These are phyloP conservation scores for Nansenia antarctica DNA, from an alignment of 2,113 vertebrate species.

Conservation along the genomic window DNA sequence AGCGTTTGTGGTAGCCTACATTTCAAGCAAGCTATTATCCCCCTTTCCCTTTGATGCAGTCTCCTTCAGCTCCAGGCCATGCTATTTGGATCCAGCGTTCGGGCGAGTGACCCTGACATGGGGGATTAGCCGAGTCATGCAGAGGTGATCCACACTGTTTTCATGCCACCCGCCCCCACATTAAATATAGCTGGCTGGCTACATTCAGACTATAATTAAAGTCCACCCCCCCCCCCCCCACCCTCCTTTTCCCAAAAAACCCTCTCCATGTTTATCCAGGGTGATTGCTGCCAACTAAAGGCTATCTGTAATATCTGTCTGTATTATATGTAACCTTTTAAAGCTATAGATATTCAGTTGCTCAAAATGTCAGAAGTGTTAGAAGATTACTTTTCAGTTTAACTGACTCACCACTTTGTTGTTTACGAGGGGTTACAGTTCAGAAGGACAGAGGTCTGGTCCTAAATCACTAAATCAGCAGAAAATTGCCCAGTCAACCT, in stretches of 20 bases:
- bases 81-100: not conserved
- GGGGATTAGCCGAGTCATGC: not conserved
- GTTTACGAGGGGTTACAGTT: too few relatives aligned
- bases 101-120: not conserved
- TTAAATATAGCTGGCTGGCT: constrained; percentile 11
- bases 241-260: too few relatives aligned
- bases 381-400: too few relatives aligned
- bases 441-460: too few relatives aligned
- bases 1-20: not conserved
- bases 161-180: not conserved
- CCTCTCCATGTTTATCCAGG: not conserved
- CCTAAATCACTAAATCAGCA: too few relatives aligned
- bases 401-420: not conserved
- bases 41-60: not conserved
- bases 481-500: not conserved
- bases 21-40: not conserved
- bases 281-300: not conserved
- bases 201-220: constrained; percentile 13
- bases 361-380: too few relatives aligned
- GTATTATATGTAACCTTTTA: not conserved
- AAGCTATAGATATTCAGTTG: too few relatives aligned
- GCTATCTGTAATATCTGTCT: too few relatives aligned
- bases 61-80: not conserved
- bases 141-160: constrained; percentile 5
- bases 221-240: not conserved